phyloP scores from a whole-genome alignment of 1,140 invertebrate species.

The Papilio dardanus region DNA sequence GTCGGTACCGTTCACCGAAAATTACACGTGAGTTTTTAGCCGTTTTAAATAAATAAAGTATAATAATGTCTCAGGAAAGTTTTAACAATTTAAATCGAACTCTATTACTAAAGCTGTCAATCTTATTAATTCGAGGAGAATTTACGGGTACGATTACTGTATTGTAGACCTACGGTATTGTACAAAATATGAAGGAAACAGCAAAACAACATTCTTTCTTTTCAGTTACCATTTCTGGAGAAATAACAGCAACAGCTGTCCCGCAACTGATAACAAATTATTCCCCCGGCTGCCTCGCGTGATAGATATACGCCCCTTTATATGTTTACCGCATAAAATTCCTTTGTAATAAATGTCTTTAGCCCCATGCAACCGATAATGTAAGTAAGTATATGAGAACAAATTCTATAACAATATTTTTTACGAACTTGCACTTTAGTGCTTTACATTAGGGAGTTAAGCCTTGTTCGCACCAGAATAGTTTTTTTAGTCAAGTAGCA shows the following conservation, averaged over 20 bases:
- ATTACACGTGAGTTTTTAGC: no score
- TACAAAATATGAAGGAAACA: neutral
- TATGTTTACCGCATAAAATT: conserved; percentile 33
- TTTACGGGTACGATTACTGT: neutral
- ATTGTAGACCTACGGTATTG: neutral
- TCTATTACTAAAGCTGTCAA: no score
- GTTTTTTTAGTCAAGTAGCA: no score
- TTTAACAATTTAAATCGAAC: no score
- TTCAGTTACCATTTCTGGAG: conserved; percentile 29
- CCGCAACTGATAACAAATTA: conserved; percentile 48
- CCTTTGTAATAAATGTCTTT: neutral
- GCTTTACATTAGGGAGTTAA: no score
- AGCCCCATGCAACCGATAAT: neutral
- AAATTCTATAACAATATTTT: neutral
- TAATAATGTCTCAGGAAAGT: no score
- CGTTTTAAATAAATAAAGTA: no score
- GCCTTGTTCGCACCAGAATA: no score
- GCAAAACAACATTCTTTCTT: conserved; percentile 19
- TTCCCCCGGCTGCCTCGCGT: conserved; percentile 48
- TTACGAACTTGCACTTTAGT: neutral
- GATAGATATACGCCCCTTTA: conserved; percentile 52
- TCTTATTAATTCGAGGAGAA: no score
- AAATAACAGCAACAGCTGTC: conserved; percentile 45
- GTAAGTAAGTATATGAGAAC: neutral
- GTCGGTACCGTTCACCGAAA: no score